phyloP scores from a whole-genome alignment of 2,888 invertebrate species.

The Drosophila fulvimacula region DNA sequence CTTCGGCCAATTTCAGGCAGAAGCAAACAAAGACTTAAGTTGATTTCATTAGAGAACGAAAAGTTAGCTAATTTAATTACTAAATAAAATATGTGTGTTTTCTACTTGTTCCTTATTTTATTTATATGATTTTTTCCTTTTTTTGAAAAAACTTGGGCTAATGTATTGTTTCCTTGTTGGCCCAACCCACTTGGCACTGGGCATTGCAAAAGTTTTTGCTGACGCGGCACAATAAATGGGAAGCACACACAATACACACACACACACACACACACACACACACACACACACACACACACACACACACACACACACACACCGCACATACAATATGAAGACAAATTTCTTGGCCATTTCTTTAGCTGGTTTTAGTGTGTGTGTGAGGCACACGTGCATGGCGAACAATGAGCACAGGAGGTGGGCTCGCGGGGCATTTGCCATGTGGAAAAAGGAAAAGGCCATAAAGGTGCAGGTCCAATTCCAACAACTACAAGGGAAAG shows the following conservation, averaged over 20 bases:
- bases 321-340: constrained; percentile 39
- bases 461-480: constrained; percentile 69
- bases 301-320: not conserved
- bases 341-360: constrained; percentile 43
- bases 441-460: constrained; percentile 51
- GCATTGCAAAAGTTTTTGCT: constrained; percentile 45
- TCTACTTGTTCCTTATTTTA: not conserved
- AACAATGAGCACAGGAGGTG: constrained; percentile 24
- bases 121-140: not conserved
- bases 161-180: constrained; percentile 47
- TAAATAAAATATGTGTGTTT: constrained; percentile 10
- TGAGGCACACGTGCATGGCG: constrained; percentile 64
- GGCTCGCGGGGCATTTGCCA: not conserved
- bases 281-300: not conserved
- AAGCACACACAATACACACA: constrained; percentile 6
- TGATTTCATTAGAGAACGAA: constrained; percentile 12
- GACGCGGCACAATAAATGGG: constrained; percentile 35
- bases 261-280: constrained; percentile 5
- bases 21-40: constrained; percentile 8
- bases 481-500: constrained; percentile 22
- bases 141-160: constrained; percentile 7
- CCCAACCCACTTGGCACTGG: constrained; percentile 18
- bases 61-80: constrained; percentile 38
- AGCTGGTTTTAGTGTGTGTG: constrained; percentile 29
- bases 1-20: not conserved